Conservation (phyloP, 2,888 invertebrate genomes). For the Sinopyrophorus schimmeli region DNA sequence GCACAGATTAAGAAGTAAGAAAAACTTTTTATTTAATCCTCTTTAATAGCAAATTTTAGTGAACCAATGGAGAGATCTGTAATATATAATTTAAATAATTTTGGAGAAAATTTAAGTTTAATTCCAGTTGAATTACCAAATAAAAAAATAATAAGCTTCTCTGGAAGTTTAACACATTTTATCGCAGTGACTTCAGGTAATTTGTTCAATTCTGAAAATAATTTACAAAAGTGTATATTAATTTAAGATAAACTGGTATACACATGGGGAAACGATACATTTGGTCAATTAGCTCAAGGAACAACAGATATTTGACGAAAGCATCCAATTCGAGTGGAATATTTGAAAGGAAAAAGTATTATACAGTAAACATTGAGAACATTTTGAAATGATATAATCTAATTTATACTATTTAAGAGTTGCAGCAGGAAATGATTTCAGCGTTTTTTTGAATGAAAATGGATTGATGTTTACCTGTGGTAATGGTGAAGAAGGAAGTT, state of each 20-base stretch:
- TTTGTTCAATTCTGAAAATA: background rate
- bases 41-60: conserved; percentile 20
- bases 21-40: background rate
- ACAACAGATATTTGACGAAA: conserved; percentile 57
- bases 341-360: conserved; percentile 64
- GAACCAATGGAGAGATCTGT: conserved; percentile 57
- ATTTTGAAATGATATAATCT: conserved; percentile 2
- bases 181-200: conserved; percentile 61
- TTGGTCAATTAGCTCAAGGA: conserved; percentile 68
- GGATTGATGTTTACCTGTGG: conserved; percentile 73
- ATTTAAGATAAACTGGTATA: conserved; percentile 63
- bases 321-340: conserved; percentile 63
- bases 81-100: conserved; percentile 60
- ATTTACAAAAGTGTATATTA: too few relatives aligned
- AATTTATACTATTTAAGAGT: conserved; percentile 52
- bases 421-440: conserved; percentile 67
- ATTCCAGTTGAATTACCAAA: conserved; percentile 62
- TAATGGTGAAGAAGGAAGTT: conserved; percentile 62
- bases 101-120: conserved; percentile 57
- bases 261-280: conserved; percentile 69
- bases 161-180: conserved; percentile 62
- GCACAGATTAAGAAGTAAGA: background rate
- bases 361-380: conserved; percentile 51
- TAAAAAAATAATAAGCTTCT: conserved; percentile 58
- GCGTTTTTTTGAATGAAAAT: conserved; percentile 67